Evolutionary conservation across 2,888 invertebrate species (phyloP).

Genomic region (Sinopyrophorus schimmeli): DNA sequence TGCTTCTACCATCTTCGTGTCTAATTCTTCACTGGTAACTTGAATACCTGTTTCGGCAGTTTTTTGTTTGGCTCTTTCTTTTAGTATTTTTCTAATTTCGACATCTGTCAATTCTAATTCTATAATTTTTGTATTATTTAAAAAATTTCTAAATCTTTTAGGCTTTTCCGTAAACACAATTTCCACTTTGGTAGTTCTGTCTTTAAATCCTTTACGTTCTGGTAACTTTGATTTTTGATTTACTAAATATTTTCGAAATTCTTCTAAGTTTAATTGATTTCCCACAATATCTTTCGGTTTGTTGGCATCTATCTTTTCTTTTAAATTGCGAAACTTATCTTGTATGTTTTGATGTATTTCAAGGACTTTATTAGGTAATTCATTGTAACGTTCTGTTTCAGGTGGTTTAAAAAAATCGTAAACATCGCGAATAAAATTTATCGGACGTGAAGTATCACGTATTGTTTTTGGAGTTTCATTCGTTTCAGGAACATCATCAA

Average conservation of each 20-base stretch:
- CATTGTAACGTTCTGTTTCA: no score
- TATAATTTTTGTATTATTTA: constrained; percentile 5
- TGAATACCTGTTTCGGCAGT: constrained; percentile 42
- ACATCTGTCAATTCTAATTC: constrained; percentile 40
- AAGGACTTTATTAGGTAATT: no score
- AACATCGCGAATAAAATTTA: no score
- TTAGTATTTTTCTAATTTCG: constrained; percentile 46
- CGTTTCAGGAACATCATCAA: no score
- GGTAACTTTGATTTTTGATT: not conserved
- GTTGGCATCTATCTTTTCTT: constrained; percentile 25
- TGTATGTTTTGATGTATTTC: no score
- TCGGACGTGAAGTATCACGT: no score
- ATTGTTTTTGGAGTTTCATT: no score
- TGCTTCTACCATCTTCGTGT: constrained; percentile 42
- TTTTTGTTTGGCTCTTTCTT: constrained; percentile 44
- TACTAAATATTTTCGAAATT: not conserved
- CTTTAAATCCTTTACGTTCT: not conserved
- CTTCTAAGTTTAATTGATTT: not conserved
- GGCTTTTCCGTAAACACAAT: constrained; percentile 12
- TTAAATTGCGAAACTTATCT: no score
- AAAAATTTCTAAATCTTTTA: no score
- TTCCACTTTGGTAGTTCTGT: constrained; percentile 19
- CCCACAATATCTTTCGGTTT: not conserved
- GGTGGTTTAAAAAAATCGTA: no score
- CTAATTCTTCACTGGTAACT: constrained; percentile 46